These are phyloP conservation scores for Thamnaconus septentrionalis DNA, from an alignment of 2,113 vertebrate species.

Conservation along the genomic window DNA sequence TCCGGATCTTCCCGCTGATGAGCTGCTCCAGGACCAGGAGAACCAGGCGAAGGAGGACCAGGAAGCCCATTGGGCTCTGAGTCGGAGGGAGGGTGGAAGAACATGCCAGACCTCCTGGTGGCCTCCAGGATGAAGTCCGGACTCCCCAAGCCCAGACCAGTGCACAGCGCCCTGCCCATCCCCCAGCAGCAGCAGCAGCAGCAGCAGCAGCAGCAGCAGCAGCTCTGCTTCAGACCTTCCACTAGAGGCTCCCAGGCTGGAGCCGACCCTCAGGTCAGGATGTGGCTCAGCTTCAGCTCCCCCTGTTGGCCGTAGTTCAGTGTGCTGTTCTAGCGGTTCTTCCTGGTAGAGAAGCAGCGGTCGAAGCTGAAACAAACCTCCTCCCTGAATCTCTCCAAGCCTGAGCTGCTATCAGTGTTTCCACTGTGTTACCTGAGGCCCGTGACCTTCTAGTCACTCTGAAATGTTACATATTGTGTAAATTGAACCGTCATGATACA, in stretches of 20 bases:
- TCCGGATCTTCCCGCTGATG: neutral
- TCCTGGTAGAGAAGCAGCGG: no score
- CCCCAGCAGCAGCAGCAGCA: conserved; percentile 79
- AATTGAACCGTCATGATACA: no score
- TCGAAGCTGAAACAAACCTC: no score
- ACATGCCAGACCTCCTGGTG: conserved; percentile 96
- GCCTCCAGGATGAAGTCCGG: conserved; percentile 98
- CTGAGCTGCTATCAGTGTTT: no score
- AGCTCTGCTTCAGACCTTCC: conserved; percentile 58
- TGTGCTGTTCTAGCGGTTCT: no score
- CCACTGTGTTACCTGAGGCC: no score
- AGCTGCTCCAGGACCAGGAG: conserved; percentile 9
- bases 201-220: neutral
- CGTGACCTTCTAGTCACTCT: no score
- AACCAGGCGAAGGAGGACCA: conserved; percentile 1
- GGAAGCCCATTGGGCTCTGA: neutral
- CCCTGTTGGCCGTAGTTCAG: no score
- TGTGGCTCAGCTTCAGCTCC: neutral
- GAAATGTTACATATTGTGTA: no score
- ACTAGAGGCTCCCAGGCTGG: conserved; percentile 73
- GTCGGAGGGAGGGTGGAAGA: conserved; percentile 57
- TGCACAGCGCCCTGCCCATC: conserved; percentile 92
- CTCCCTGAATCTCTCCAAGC: no score
- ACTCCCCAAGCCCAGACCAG: conserved; percentile 94
- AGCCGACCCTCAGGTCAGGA: conserved; percentile 89